Evolutionary conservation across 2,113 vertebrate species (phyloP).

Genomic region (Paramormyrops kingsleyae): DNA sequence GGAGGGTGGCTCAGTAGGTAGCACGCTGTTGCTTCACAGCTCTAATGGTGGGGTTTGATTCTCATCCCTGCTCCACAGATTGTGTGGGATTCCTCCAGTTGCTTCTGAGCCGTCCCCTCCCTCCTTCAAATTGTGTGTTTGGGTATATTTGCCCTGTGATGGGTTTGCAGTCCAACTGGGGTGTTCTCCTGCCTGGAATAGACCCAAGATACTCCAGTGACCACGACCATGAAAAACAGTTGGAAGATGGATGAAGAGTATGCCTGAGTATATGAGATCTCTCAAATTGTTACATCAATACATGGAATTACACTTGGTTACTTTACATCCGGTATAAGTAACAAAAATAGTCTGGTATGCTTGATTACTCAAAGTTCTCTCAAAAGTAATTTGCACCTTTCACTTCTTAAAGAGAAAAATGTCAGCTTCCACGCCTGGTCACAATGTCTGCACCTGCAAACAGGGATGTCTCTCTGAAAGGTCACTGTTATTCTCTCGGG

Average conservation of each 20-base stretch:
- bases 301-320: background rate
- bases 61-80: background rate
- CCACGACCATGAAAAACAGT: background rate
- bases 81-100: background rate
- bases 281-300: background rate
- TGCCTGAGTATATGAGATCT: background rate
- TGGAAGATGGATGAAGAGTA: background rate
- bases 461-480: background rate
- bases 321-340: background rate
- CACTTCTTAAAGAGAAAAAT: background rate
- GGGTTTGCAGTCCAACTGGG: background rate
- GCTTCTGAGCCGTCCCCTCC: background rate
- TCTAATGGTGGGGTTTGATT: background rate
- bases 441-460: background rate
- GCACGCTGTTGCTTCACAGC: background rate
- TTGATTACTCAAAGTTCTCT: background rate
- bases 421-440: background rate
- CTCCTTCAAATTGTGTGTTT: background rate
- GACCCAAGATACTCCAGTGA: background rate
- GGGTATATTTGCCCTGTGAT: background rate
- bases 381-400: background rate
- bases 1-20: background rate
- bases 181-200: background rate
- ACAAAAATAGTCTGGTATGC: background rate
- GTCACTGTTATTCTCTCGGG: background rate